Evolutionary conservation across 2,113 vertebrate species (phyloP).

Genomic region (Brevimyrus niger): DNA sequence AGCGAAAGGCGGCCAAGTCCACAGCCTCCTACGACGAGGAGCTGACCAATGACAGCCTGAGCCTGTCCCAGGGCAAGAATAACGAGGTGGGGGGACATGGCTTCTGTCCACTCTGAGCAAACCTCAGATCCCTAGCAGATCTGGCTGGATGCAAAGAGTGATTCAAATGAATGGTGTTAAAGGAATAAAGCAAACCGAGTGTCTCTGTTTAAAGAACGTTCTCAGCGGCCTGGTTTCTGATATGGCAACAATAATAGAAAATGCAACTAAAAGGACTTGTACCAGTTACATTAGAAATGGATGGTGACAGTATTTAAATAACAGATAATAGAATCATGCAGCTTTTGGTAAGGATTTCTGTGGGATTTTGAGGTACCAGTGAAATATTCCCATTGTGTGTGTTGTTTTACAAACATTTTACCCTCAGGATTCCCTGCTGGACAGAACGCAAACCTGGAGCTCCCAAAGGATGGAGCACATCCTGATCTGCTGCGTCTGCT

Average conservation of each 20-base stretch:
- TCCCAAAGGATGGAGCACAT: constrained; percentile 93
- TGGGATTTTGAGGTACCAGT: constrained; percentile 16
- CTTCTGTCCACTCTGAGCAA: neutral
- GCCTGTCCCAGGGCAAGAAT: constrained; percentile 90
- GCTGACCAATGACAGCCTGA: constrained; percentile 94
- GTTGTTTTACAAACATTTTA: neutral
- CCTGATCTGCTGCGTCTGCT: constrained; percentile 96
- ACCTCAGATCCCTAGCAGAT: neutral
- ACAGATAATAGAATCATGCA: neutral
- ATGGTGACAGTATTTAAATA: neutral
- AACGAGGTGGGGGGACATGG: constrained; percentile 75
- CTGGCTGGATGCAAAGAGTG: neutral
- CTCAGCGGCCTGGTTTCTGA: neutral
- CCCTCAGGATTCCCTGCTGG: constrained; percentile 79
- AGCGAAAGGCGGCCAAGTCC: constrained; percentile 74
- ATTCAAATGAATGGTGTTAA: neutral
- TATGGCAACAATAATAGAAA: neutral
- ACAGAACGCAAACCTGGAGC: constrained; percentile 86
- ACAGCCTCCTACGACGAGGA: constrained; percentile 84
- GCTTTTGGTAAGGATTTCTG: neutral
- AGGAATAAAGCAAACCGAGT: neutral
- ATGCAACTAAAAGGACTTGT: neutral
- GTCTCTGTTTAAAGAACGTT: neutral
- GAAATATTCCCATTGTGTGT: constrained; percentile 21
- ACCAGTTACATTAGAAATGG: neutral